These are phyloP conservation scores for Poecilobothrus nobilitatus DNA, from an alignment of 2,888 invertebrate genomes.

Conservation along the genomic window DNA sequence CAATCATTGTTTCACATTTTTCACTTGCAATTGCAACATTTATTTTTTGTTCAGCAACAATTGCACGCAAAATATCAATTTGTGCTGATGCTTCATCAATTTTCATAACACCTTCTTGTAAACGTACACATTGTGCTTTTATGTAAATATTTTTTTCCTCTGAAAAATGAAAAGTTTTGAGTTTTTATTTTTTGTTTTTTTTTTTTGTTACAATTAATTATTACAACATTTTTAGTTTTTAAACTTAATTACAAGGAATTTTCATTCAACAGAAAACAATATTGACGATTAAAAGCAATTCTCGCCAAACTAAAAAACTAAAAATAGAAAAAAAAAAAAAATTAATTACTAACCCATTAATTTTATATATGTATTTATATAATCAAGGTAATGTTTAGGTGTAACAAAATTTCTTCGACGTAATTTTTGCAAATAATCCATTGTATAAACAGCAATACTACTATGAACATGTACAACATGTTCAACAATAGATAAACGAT, in stretches of 20 bases:
- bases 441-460: constrained; percentile 61
- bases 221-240: too few relatives aligned
- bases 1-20: constrained; percentile 69
- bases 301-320: too few relatives aligned
- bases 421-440: constrained; percentile 62
- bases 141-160: constrained; percentile 40
- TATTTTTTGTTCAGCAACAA: constrained; percentile 72
- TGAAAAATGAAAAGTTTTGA: constrained; percentile 25
- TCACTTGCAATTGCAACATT: constrained; percentile 73
- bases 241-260: too few relatives aligned
- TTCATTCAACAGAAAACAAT: too few relatives aligned
- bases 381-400: constrained; percentile 87
- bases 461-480: constrained; percentile 83
- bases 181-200: not conserved
- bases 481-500: constrained; percentile 62
- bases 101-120: constrained; percentile 41
- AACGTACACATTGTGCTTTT: constrained; percentile 35
- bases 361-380: constrained; percentile 66
- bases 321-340: too few relatives aligned
- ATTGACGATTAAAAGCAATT: too few relatives aligned
- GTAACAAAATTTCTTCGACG: constrained; percentile 81
- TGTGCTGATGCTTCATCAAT: constrained; percentile 81
- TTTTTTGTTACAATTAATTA: too few relatives aligned
- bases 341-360: constrained; percentile 51
- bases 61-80: constrained; percentile 67